Evolutionary conservation across 92 coral and sea anemone species (phyloP), one percentile per base, ranked within the genome.

Genomic region (Epizoanthus stellaris): DNA sequence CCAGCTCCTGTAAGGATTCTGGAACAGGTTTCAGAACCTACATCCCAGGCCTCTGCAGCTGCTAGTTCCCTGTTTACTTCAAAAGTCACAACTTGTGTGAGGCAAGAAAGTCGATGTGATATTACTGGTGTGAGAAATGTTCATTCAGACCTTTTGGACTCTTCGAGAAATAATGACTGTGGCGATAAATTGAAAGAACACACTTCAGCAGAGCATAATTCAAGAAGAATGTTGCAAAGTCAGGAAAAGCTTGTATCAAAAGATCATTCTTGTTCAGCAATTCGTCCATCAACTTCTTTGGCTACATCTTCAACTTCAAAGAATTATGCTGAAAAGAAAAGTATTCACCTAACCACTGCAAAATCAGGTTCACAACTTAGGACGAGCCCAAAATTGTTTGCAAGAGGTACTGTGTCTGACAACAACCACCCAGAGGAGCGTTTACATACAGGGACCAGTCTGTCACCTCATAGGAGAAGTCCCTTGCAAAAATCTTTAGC

Each of bases 1-100:
- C 91, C 92, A 56, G 91, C 93, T 30, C 91, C 92, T 20, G 70
- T 79, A 5, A 64, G 83, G 60, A 70, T 20, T 10, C 53, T 62
- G n/a, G 83, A 63, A 3, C 67, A 67, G 9, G 73, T 64, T 12
- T 63, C 83, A 47, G 49, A 76, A 36, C 40, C 69, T 76, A 70
- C 13, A 10, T 20, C 83, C 25, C 67, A 52, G 3, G 39, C 73
- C n/a, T 15, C 73, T 19, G 73, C 19, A 38, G 73, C 11, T 34
- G 70, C 7, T 52, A 52, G 56, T 52, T 52, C 56, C 56, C 56
- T 15, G 5, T 13, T 2, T 11, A 52, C 56, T 52, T 52, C 56
- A 52, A 52, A 52, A 12, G 12, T 52, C 20, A 21, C 30, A 77
- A 77, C 42, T 19, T 59, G 23, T 13, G 45, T 60, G 0, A 21